phyloP scores from a whole-genome alignment of 2,888 invertebrate species.

The Dasypolia templi region DNA sequence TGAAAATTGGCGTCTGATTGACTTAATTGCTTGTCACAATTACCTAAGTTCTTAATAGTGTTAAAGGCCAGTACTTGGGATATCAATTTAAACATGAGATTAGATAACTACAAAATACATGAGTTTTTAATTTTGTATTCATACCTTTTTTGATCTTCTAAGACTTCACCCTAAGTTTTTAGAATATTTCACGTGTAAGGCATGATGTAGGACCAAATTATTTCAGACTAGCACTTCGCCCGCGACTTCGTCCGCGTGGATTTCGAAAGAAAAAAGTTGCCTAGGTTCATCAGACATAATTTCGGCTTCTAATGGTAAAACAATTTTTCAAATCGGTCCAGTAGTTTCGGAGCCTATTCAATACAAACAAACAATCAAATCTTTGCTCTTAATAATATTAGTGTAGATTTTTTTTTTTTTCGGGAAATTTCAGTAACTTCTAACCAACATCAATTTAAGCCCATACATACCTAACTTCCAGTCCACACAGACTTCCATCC shows the following conservation, averaged over 20 bases:
- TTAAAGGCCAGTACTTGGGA: background rate
- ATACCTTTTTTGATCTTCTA: background rate
- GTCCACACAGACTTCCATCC: background rate
- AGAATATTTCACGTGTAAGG: background rate
- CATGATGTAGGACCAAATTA: background rate
- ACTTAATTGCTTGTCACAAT: constrained; percentile 52
- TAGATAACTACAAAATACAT: background rate
- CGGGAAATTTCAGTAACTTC: background rate
- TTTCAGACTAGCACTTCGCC: too few species aligned
- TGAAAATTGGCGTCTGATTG: constrained; percentile 56
- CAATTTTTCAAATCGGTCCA: too few species aligned
- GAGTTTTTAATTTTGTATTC: background rate
- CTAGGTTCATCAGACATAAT: too few species aligned
- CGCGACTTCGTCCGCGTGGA: too few species aligned
- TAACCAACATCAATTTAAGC: background rate
- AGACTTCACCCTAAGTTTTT: background rate
- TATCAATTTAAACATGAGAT: constrained; percentile 1
- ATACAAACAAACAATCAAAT: too few species aligned
- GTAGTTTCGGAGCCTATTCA: too few species aligned
- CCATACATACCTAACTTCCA: background rate
- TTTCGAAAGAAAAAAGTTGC: too few species aligned
- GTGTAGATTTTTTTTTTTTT: too few species aligned
- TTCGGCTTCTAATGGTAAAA: too few species aligned
- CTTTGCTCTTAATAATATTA: too few species aligned
- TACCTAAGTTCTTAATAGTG: constrained; percentile 35